These are phyloP conservation scores for Prionace glauca DNA, from an alignment of 2,797 vertebrate genomes.

Conservation along the genomic window DNA sequence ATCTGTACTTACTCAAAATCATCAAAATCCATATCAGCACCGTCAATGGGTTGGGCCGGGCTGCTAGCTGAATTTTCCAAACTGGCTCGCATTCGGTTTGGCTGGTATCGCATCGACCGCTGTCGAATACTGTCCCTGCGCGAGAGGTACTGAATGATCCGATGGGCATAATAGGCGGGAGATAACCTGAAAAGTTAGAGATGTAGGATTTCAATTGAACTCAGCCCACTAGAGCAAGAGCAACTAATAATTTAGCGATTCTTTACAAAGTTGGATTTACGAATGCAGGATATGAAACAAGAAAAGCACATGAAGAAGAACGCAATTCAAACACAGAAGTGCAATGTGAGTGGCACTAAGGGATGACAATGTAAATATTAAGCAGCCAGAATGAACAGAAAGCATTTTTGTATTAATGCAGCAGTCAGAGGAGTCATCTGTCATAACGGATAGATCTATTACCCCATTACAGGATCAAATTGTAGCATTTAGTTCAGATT, in stretches of 20 bases:
- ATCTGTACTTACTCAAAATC: slow-evolving; percentile 83
- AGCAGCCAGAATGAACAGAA: slow-evolving; percentile 16
- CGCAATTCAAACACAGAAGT: neutral
- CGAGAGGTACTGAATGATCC: slow-evolving; percentile 98
- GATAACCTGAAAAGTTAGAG: slow-evolving; percentile 70
- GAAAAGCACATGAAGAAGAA: neutral
- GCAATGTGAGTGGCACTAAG: neutral
- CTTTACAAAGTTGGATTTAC: neutral
- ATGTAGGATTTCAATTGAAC: slow-evolving; percentile 22
- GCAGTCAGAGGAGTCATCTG: neutral
- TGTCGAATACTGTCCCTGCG: slow-evolving; percentile 95
- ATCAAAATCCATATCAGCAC: slow-evolving; percentile 90
- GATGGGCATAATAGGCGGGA: slow-evolving; percentile 96
- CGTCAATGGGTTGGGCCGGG: slow-evolving; percentile 72
- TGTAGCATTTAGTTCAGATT: too few relatives aligned
- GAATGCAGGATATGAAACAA: neutral
- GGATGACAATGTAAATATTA: neutral
- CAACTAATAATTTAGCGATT: neutral
- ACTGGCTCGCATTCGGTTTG: slow-evolving; percentile 87
- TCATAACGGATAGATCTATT: neutral
- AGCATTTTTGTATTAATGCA: neutral
- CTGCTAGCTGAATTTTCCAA: slow-evolving; percentile 62
- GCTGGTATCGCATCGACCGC: slow-evolving; percentile 90
- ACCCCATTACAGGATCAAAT: neutral
- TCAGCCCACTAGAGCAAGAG: neutral